Base-by-base conservation (phyloP, 2,888 invertebrate species). In the Labia minor region DNA sequence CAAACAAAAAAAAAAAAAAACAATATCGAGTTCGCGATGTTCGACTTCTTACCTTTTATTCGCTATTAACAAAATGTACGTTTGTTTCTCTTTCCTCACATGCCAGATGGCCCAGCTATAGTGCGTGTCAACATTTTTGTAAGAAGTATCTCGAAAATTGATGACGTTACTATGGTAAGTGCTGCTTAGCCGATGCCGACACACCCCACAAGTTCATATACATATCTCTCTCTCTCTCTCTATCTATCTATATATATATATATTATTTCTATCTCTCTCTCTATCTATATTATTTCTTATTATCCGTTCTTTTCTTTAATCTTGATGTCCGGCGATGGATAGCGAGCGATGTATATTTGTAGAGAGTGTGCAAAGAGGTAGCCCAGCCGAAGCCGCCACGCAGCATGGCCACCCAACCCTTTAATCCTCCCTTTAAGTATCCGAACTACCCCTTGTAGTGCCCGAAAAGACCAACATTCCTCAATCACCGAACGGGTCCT, bases 121-220 rank as follows among this genome's bases (percentile, higher is more conserved):
- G 95, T 95, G 81, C 87, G 87, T 84, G 94, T 95, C 86, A 95
- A 95, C 90, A 93, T 95, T 85, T 93, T 92, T 89, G 91, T 95
- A 83, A 86, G 95, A 87, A 95, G 95, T 90, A 93, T 96, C 85
- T 93, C 94, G 84, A 94, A 95, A 87, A 95, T 95, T 85, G 95
- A 95, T 89, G 95, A 95, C 86, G 94, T 95, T 82, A 95, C 93
- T 77, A 95, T 95, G 95, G 95, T 95, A 91, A 93, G 93, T 92
- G 80, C 77, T 75, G 65, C 70, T 67, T 68, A 62, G 67, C 63
- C 21, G 19, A 61, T 65, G 65, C 37, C 61, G 65, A 61, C 65
- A 61, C 65, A 65, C 37, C 65, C 37, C 49, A 10, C 49, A 49
- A 49, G 49, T 49, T 49, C 49, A 49, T 49, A 49, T 49, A 49